These are phyloP conservation scores for Bellardia pandia DNA, from an alignment of 2,888 invertebrate species.

Conservation along the genomic window DNA sequence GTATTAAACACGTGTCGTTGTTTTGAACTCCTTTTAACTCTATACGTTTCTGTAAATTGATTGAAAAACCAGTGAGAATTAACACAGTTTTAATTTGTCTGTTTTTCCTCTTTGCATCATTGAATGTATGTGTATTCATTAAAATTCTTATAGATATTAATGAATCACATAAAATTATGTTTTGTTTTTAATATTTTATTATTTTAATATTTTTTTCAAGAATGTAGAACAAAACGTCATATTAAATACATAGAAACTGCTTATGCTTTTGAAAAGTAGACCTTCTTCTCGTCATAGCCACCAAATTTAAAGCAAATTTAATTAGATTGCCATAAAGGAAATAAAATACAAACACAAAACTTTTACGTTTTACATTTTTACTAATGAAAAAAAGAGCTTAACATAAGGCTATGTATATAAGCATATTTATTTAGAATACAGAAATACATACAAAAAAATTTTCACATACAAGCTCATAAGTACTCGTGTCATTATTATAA, in stretches of 20 bases:
- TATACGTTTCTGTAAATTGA: too few species aligned
- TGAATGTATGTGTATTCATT: too few species aligned
- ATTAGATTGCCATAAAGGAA: constrained; percentile 61
- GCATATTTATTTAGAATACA: background rate
- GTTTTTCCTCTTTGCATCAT: too few species aligned
- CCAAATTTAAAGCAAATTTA: constrained; percentile 56
- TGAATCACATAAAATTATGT: too few species aligned
- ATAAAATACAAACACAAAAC: constrained; percentile 48
- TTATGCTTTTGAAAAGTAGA: background rate
- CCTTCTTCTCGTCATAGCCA: constrained; percentile 11
- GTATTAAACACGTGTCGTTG: too few species aligned
- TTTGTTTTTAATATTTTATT: too few species aligned
- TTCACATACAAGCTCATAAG: background rate
- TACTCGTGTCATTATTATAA: constrained; percentile 9
- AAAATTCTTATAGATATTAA: too few species aligned
- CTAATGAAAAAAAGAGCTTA: constrained; percentile 32
- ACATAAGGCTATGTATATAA: background rate
- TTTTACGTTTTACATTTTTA: background rate
- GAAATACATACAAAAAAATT: background rate
- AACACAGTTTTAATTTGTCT: too few species aligned
- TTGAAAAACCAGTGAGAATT: too few species aligned
- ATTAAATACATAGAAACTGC: background rate
- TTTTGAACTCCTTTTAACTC: too few species aligned
- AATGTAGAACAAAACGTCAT: background rate
- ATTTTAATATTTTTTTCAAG: background rate